phyloP scores from a whole-genome alignment of 2,888 invertebrate genomes.

The Tethea ocularis region DNA sequence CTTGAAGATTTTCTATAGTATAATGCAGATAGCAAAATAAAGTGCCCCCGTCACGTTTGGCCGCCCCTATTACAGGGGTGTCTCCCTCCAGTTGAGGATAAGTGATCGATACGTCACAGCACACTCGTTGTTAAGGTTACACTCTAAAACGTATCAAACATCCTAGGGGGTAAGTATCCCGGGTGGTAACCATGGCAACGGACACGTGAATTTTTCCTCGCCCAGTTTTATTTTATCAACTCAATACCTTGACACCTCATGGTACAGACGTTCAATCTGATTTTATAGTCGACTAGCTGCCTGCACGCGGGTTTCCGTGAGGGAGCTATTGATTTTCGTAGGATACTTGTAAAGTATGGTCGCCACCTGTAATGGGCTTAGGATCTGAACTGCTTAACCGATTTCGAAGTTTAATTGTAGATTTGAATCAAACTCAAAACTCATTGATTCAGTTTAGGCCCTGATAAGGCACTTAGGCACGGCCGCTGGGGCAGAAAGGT shows the following conservation, averaged over 20 bases:
- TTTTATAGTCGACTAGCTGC: not conserved
- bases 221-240: constrained; percentile 1
- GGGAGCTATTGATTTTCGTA: not conserved
- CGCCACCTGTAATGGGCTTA: no score
- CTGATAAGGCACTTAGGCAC: no score
- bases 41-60: not conserved
- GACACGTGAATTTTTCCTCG: not conserved
- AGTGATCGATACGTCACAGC: constrained; percentile 42
- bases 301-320: not conserved
- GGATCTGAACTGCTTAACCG: no score
- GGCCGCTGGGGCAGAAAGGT: no score
- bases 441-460: no score
- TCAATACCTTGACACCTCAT: constrained; percentile 2
- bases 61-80: constrained; percentile 30
- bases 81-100: constrained; percentile 33
- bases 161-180: constrained; percentile 17
- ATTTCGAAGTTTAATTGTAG: no score
- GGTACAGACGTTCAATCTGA: not conserved
- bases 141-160: constrained; percentile 10
- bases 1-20: not conserved
- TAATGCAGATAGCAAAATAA: not conserved
- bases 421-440: no score
- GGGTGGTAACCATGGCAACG: constrained; percentile 7
- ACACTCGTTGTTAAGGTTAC: constrained; percentile 41
- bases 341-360: not conserved